Percentiles rank a stretch among this genome's conserved stretches.
phyloP scores from a whole-genome alignment of 2,888 invertebrate genomes.

The Aphidoletes aphidimyza region DNA sequence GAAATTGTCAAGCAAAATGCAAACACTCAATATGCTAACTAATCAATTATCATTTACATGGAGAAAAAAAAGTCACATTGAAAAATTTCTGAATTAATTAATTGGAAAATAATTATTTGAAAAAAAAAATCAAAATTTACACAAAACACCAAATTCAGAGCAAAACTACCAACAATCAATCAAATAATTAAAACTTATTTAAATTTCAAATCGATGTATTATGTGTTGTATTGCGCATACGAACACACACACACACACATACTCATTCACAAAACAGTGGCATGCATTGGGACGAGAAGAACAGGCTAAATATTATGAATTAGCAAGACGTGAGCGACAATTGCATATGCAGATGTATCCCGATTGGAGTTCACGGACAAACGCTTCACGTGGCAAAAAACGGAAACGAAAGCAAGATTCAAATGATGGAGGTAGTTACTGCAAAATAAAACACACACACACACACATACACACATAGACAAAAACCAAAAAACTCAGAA shows the following conservation, averaged over 20 bases:
- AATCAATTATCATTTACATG: conserved; percentile 47
- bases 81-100: conserved; percentile 1
- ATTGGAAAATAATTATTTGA: no score
- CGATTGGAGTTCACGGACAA: conserved; percentile 99
- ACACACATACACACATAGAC: not conserved
- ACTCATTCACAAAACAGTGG: conserved; percentile 78
- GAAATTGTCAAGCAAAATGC: not conserved
- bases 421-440: conserved; percentile 88
- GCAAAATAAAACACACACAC: conserved; percentile 16
- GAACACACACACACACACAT: conserved; percentile 24
- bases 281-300: conserved; percentile 99
- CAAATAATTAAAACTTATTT: conserved; percentile 34
- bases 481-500: conserved; percentile 34
- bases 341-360: conserved; percentile 99
- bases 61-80: conserved; percentile 41
- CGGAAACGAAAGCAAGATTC: conserved; percentile 99
- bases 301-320: conserved; percentile 99
- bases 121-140: not conserved
- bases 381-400: conserved; percentile 99
- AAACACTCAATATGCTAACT: conserved; percentile 40
- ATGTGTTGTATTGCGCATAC: not conserved
- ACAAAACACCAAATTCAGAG: no score
- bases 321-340: conserved; percentile 98
- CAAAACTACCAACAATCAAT: not conserved
- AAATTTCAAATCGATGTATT: conserved; percentile 46